Evolutionary conservation across 2,113 vertebrate species (phyloP), one percentile per base, ranked within the genome.

Genomic region (Thymallus thymallus): DNA sequence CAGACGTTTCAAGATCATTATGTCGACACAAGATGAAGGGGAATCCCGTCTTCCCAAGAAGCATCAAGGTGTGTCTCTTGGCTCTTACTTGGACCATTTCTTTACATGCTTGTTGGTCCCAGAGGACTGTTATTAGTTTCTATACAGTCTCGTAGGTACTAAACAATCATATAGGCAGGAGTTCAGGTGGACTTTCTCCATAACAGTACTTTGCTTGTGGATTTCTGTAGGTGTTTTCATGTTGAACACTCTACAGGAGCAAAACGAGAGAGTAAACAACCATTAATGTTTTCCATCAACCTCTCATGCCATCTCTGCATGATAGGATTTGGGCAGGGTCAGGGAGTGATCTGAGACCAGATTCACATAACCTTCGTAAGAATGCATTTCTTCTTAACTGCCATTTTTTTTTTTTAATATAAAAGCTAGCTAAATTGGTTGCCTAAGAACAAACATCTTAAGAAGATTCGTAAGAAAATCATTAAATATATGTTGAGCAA

Each of bases 181-280:
- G 95, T 80, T 98, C 96, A 0, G 98, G 97, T 1, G 97, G 97
- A 78, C 93, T 95, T 84, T 98, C 97, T 0, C 97, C 98, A 0
- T 99, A 99, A 91, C 98, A 99, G 82, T 95, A 95, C 68, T 98
- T 99, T 1, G 97, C 97, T 85, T 95, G 84, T 9, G 97, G 94
- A 73, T 99, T 96, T 82, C 97, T 91, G 65, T 99, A 99, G 12
- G 96, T 98, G 91, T 99, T 99, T 85, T 99, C 98, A 64, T 99
- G 98, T 73, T 99, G 98, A 74, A 99, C 98, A 0, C 97, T 99
- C 98, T 99, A 87, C 6, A 30, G 10, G 22, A 41, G 35, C 35
- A 41, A 73, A 3, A 23, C 10, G 65, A 30, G 9, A 48, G 10
- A 13, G 30, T 5, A 13, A 12, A 22, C 30, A 51, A 29, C 26